Evolutionary conservation across 2,888 invertebrate species (phyloP).

Genomic region (Cryptocephalus primarius): DNA sequence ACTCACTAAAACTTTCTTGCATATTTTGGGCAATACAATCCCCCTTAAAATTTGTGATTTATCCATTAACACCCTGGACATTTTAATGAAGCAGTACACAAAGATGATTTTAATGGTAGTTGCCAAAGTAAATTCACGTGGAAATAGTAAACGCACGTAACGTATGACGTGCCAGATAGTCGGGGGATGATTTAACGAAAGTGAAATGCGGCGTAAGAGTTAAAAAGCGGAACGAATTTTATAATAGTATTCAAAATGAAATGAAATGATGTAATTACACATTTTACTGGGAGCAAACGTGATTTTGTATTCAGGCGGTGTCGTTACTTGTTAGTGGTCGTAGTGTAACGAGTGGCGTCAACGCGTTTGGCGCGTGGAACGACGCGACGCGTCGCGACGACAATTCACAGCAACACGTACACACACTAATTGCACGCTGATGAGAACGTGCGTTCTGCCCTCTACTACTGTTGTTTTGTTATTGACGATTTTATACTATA

Average conservation of each 20-base stretch:
- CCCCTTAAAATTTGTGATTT: too few species aligned
- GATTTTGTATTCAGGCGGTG: slow-evolving; percentile 34
- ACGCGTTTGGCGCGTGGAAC: slow-evolving; percentile 13
- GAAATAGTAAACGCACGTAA: not conserved
- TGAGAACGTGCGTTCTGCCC: slow-evolving; percentile 21
- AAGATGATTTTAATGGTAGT: too few species aligned
- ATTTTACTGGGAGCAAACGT: slow-evolving; percentile 30
- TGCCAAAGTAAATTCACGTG: not conserved
- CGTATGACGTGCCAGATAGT: slow-evolving; percentile 1
- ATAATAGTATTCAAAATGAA: slow-evolving; percentile 26
- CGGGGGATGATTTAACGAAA: slow-evolving; percentile 14
- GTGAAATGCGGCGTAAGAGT: slow-evolving; percentile 16
- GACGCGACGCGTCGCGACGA: slow-evolving; percentile 20
- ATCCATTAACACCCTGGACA: too few species aligned
- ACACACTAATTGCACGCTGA: slow-evolving; percentile 27
- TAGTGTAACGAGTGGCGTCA: slow-evolving; percentile 11
- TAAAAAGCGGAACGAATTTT: slow-evolving; percentile 21
- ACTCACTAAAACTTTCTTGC: too few species aligned
- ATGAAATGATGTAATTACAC: slow-evolving; percentile 34
- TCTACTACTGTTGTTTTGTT: slow-evolving; percentile 27
- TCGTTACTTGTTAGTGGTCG: slow-evolving; percentile 33
- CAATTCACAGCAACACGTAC: slow-evolving; percentile 33
- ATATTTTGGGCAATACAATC: too few species aligned
- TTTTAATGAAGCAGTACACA: too few species aligned
- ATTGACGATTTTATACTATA: slow-evolving; percentile 28